Percentiles rank a stretch among this genome's conserved stretches.
phyloP scores from a whole-genome alignment of 2,113 vertebrate genomes.

The Pseudonaja textilis region DNA sequence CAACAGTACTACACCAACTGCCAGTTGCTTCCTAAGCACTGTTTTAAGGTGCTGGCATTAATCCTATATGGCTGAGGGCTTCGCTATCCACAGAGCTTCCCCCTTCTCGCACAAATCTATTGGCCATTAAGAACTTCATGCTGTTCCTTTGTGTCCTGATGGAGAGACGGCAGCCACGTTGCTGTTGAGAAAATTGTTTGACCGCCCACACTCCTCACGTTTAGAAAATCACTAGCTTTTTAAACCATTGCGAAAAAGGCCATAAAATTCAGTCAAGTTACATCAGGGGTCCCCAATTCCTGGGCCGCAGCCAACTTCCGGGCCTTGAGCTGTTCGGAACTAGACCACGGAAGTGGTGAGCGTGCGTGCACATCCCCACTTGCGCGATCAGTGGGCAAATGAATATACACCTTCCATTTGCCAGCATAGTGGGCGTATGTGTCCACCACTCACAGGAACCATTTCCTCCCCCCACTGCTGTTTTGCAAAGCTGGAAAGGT shows the following conservation, averaged over 20 bases:
- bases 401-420: too few species aligned
- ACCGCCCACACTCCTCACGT: rapidly evolving
- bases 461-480: rapidly evolving
- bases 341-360: too few species aligned
- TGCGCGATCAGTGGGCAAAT: too few species aligned
- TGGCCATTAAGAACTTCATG: neutral
- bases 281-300: too few species aligned
- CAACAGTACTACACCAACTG: neutral
- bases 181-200: neutral
- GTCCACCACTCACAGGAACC: too few species aligned
- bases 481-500: too few species aligned
- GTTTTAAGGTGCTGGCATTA: neutral
- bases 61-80: neutral
- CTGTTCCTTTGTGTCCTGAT: neutral
- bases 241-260: neutral
- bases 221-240: neutral
- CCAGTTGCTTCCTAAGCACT: neutral
- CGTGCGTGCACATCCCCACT: too few species aligned
- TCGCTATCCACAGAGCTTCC: neutral
- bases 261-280: neutral
- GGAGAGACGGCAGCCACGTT: neutral
- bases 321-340: too few species aligned
- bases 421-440: too few species aligned
- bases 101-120: neutral
- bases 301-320: too few species aligned